Percentiles rank a stretch among this genome's conserved stretches.
Evolutionary conservation across 2,797 vertebrate species (phyloP).

Genomic region (Liasis olivaceus): DNA sequence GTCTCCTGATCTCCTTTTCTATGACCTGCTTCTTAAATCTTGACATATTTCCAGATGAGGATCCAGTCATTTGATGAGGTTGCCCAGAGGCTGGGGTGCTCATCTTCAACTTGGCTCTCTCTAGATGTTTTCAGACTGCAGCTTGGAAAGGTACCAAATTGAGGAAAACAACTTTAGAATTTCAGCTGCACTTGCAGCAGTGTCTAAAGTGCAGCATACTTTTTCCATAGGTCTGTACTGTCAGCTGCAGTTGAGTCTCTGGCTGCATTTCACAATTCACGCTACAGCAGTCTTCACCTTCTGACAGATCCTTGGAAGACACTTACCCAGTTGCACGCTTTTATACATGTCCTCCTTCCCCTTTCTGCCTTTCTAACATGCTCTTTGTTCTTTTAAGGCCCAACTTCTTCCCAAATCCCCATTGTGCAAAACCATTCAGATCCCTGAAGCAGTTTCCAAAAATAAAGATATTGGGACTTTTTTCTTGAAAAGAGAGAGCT

Average conservation of each 20-base stretch:
- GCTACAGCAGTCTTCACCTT: not conserved
- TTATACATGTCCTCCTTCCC: not conserved
- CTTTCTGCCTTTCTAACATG: constrained; percentile 36
- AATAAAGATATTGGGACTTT: not conserved
- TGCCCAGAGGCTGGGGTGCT: too few relatives aligned
- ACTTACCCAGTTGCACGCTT: constrained; percentile 12
- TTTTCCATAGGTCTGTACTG: not conserved
- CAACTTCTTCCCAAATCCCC: constrained; percentile 23
- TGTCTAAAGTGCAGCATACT: too few relatives aligned
- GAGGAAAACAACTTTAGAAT: not conserved
- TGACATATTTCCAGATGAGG: constrained; percentile 27
- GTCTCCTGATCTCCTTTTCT: not conserved
- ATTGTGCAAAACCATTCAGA: constrained; percentile 39
- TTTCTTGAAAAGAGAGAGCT: not conserved
- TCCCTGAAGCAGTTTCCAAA: constrained; percentile 32
- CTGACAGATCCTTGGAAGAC: not conserved
- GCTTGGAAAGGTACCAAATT: too few relatives aligned
- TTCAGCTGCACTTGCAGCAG: too few relatives aligned
- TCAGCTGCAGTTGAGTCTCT: not conserved
- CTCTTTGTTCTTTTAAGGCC: constrained; percentile 38
- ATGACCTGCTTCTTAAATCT: not conserved
- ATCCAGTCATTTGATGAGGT: constrained; percentile 37
- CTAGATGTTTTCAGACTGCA: too few relatives aligned
- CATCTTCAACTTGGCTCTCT: too few relatives aligned
- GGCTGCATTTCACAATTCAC: too few relatives aligned